Conservation (phyloP, 2,888 invertebrate species). For the Cenopis cana region DNA sequence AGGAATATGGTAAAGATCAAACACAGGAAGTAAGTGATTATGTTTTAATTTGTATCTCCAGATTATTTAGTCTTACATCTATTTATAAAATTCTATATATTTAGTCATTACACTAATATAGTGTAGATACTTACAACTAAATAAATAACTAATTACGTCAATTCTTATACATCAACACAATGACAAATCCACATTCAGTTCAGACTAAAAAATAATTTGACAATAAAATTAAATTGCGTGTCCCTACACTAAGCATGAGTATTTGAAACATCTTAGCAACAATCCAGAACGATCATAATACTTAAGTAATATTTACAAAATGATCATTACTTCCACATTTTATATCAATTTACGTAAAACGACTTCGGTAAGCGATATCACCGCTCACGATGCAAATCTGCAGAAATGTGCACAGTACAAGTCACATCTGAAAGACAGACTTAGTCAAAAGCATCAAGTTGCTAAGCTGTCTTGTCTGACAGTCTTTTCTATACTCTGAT, state of each 20-base stretch:
- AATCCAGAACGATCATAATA: conserved; percentile 63
- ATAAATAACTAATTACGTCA: conserved; percentile 57
- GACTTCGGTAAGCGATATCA: conserved; percentile 32
- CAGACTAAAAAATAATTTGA: conserved; percentile 38
- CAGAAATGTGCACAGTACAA: conserved; percentile 55
- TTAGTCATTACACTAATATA: conserved; percentile 82
- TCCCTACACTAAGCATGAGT: conserved; percentile 71
- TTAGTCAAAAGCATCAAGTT: conserved; percentile 67
- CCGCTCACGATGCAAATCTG: conserved; percentile 55
- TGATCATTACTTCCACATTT: conserved; percentile 48
- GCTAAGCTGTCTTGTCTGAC: conserved; percentile 73
- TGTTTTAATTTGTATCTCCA: conserved; percentile 67
- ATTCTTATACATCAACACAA: conserved; percentile 24
- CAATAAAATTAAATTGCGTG: conserved; percentile 51
- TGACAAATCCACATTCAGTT: conserved; percentile 37
- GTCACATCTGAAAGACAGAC: conserved; percentile 57
- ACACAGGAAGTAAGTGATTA: conserved; percentile 55
- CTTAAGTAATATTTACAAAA: conserved; percentile 71
- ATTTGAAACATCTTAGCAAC: conserved; percentile 72
- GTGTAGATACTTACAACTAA: conserved; percentile 70
- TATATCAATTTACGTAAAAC: conserved; percentile 37
- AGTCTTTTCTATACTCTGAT: conserved; percentile 70
- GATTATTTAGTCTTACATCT: conserved; percentile 62
- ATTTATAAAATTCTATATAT: conserved; percentile 53
- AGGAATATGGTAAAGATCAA: conserved; percentile 29